These are phyloP conservation scores for Papilio polytes DNA, from an alignment of 1,140 invertebrate genomes.

Conservation along the genomic window DNA sequence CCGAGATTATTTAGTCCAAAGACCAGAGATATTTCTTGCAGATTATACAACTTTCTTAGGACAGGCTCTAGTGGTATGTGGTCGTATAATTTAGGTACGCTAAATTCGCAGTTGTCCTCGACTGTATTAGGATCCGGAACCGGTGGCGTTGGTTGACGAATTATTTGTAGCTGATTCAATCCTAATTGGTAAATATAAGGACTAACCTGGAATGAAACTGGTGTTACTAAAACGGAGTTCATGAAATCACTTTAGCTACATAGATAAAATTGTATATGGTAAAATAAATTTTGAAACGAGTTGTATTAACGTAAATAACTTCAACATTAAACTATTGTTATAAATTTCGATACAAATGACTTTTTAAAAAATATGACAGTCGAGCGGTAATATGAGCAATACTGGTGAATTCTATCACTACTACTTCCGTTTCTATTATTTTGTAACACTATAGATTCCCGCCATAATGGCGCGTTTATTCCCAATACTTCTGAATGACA, in stretches of 20 bases:
- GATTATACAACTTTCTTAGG: slow-evolving; percentile 66
- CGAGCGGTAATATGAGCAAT: too few species aligned
- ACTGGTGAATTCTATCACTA: too few species aligned
- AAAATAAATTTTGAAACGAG: too few species aligned
- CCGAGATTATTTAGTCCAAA: slow-evolving; percentile 71
- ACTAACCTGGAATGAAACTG: slow-evolving; percentile 63
- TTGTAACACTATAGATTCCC: too few species aligned
- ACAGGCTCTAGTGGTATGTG: slow-evolving; percentile 76
- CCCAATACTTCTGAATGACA: too few species aligned
- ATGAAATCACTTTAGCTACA: slow-evolving; percentile 11
- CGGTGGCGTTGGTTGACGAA: slow-evolving; percentile 63
- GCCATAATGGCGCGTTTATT: too few species aligned
- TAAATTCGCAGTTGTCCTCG: slow-evolving; percentile 68
- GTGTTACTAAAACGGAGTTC: not conserved
- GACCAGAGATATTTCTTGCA: slow-evolving; percentile 74
- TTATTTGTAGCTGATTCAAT: slow-evolving; percentile 72
- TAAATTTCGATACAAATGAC: too few species aligned
- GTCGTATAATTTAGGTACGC: slow-evolving; percentile 71
- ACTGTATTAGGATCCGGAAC: slow-evolving; percentile 57
- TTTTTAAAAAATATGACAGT: too few species aligned
- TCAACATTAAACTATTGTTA: too few species aligned
- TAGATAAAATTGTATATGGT: not conserved
- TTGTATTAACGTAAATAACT: too few species aligned
- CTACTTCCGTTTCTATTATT: too few species aligned
- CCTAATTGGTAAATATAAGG: slow-evolving; percentile 72